Conservation (phyloP, 2,888 invertebrate genomes). For the Dilophus febrilis region DNA sequence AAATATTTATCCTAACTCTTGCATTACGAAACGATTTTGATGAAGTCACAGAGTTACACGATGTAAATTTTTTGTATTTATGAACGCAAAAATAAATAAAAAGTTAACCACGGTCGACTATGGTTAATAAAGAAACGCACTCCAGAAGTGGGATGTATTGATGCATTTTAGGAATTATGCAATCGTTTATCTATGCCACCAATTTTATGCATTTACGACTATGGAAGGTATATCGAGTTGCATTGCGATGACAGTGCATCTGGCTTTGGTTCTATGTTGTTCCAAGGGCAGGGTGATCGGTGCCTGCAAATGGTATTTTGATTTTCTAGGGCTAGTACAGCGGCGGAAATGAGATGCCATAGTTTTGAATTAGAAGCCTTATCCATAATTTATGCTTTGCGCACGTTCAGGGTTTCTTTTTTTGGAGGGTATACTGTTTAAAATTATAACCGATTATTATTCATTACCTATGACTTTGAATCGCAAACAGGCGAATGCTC, state of each 20-base stretch:
- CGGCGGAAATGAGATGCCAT: conserved; percentile 14
- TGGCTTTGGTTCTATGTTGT: conserved; percentile 15
- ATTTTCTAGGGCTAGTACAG: conserved; percentile 16
- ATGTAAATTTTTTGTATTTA: no score
- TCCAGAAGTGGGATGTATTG: conserved; percentile 9
- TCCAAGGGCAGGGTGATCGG: conserved; percentile 11
- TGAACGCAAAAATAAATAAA: no score
- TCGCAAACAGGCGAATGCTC: conserved; percentile 13
- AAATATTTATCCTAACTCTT: no score
- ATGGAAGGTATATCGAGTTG: conserved; percentile 15
- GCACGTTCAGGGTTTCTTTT: conserved; percentile 13
- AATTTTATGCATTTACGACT: conserved; percentile 13
- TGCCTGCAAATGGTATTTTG: conserved; percentile 17
- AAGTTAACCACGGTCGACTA: no score
- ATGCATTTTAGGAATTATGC: conserved; percentile 14
- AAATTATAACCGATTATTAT: conserved; percentile 17
- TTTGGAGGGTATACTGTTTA: conserved; percentile 14
- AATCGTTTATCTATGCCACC: conserved; percentile 8
- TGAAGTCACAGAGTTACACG: no score
- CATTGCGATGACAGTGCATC: conserved; percentile 16
- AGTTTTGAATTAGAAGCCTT: conserved; percentile 19
- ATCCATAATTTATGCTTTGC: conserved; percentile 14
- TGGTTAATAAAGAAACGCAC: no score
- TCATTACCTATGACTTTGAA: conserved; percentile 15
- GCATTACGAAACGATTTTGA: no score